A percentile compares a stretch with the other conserved stretches of the same genome.
phyloP scores from a whole-genome alignment of 2,888 invertebrate species.

The Tipula vernalis region DNA sequence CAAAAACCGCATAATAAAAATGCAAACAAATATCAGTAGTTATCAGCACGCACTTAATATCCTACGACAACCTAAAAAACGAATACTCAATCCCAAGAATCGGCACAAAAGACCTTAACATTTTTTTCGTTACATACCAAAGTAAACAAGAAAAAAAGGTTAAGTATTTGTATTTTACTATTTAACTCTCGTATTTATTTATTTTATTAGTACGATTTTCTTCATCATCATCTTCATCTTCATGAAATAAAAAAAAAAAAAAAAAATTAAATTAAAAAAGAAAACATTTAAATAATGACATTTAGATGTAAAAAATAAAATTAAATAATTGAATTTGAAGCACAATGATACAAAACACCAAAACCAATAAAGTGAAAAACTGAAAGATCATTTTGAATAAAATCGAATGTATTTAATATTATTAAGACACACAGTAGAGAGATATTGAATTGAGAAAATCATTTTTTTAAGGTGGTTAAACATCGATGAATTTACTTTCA shows the following conservation, averaged over 20 bases:
- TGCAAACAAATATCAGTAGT: not conserved
- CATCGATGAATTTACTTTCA: not conserved
- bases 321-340: not conserved
- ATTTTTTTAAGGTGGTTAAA: not conserved
- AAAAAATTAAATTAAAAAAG: not conserved
- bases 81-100: not conserved
- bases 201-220: not conserved
- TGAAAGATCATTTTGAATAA: not conserved
- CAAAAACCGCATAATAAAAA: no score
- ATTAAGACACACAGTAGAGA: not conserved
- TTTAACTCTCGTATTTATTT: conserved; percentile 4
- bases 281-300: not conserved
- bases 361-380: not conserved
- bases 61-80: not conserved
- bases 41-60: not conserved
- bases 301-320: not conserved
- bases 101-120: not conserved
- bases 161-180: not conserved
- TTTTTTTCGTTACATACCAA: not conserved
- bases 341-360: not conserved
- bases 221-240: not conserved
- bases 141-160: not conserved
- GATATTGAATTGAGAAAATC: not conserved
- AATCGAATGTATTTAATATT: not conserved
- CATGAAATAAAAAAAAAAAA: not conserved